Evolutionary conservation across 2,888 invertebrate genomes (phyloP).

Genomic region (Carterocephalus palaemon): DNA sequence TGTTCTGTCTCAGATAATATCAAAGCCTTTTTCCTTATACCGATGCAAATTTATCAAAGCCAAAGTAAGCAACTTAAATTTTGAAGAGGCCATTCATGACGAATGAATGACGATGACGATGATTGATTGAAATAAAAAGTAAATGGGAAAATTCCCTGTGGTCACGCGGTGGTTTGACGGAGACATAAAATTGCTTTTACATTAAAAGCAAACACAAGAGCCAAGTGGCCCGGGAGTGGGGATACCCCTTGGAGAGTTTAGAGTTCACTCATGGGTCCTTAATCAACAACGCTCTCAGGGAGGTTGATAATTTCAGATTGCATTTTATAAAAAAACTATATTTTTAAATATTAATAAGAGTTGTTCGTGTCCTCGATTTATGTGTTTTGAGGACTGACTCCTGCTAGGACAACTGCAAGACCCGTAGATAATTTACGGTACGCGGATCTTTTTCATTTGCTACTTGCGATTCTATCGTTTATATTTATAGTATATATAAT

Average conservation of each 20-base stretch:
- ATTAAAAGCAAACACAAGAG: slow-evolving; percentile 39
- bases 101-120: slow-evolving; percentile 29
- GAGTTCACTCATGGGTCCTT: slow-evolving; percentile 27
- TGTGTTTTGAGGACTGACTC: too few species aligned
- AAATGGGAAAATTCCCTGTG: slow-evolving; percentile 44
- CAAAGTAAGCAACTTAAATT: too few species aligned
- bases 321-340: too few species aligned
- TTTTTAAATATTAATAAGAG: too few species aligned
- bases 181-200: slow-evolving; percentile 72
- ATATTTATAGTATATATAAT: neutral
- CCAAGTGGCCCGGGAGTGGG: slow-evolving; percentile 25
- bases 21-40: too few species aligned
- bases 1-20: too few species aligned
- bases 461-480: slow-evolving; percentile 14
- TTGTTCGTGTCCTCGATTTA: too few species aligned
- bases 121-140: slow-evolving; percentile 48
- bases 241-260: slow-evolving; percentile 28
- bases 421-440: too few species aligned
- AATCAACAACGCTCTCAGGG: neutral
- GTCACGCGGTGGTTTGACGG: slow-evolving; percentile 40
- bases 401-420: too few species aligned
- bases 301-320: too few species aligned
- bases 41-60: too few species aligned
- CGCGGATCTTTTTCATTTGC: too few species aligned
- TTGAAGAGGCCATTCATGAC: neutral